Evolutionary conservation across 2,113 vertebrate genomes (phyloP).

Genomic region (Tenrec ecaudatus): DNA sequence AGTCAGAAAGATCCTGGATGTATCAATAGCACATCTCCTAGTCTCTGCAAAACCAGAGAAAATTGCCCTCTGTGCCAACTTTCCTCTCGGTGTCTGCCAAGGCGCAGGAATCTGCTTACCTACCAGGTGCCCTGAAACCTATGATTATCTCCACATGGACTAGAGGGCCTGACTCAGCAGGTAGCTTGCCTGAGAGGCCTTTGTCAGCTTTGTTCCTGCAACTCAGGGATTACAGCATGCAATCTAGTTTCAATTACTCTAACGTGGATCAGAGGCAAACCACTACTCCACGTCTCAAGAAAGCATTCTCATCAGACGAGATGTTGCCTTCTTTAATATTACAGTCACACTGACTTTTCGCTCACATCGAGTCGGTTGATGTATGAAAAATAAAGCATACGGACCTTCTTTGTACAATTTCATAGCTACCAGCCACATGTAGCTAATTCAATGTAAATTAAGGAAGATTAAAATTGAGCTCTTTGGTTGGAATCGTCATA

Average conservation of each 20-base stretch:
- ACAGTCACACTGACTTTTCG: neutral
- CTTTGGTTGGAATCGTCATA: neutral
- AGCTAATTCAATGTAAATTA: slow-evolving; percentile 39
- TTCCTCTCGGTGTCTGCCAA: no score
- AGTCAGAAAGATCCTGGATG: neutral
- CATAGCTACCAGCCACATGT: neutral
- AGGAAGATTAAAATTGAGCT: slow-evolving; percentile 23
- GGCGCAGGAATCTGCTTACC: neutral
- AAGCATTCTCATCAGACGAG: neutral
- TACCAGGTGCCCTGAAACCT: neutral
- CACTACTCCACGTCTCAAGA: neutral
- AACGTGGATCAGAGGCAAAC: neutral
- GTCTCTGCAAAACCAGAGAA: no score
- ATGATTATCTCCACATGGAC: neutral
- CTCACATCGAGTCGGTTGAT: neutral
- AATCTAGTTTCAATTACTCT: neutral
- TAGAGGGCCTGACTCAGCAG: neutral
- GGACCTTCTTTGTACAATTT: neutral
- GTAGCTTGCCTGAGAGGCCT: neutral
- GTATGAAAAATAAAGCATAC: neutral
- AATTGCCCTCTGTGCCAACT: no score
- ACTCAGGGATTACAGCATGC: neutral
- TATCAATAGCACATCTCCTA: no score
- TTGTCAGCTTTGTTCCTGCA: neutral
- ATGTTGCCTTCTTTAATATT: neutral